phyloP scores from a whole-genome alignment of 2,113 vertebrate species.

The Aleadryas rufinucha region DNA sequence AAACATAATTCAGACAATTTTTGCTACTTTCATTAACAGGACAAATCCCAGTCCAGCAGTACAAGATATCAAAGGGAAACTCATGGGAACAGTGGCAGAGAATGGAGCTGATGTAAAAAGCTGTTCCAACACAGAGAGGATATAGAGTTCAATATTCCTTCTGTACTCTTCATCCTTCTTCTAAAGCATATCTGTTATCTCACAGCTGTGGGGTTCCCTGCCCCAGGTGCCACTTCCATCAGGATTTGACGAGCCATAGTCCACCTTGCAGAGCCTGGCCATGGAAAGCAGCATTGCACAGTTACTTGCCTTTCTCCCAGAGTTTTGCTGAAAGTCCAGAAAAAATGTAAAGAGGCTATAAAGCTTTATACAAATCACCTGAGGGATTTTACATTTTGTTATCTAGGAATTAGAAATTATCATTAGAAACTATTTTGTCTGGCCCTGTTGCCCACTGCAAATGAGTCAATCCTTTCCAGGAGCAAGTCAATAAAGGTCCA shows the following conservation, averaged over 20 bases:
- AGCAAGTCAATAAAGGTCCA: background rate
- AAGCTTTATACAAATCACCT: background rate
- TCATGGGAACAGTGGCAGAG: background rate
- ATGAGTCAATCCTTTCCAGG: background rate
- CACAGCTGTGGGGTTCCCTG: background rate
- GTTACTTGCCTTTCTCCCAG: background rate
- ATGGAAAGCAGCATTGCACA: rapidly evolving
- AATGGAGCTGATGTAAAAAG: background rate
- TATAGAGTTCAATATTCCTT: background rate
- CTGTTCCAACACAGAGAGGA: background rate
- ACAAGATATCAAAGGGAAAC: background rate
- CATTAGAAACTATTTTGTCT: background rate
- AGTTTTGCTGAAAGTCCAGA: background rate
- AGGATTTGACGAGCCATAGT: background rate
- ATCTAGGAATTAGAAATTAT: background rate
- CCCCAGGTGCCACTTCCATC: background rate
- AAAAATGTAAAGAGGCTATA: background rate
- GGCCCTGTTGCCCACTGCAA: background rate
- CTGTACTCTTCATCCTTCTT: background rate
- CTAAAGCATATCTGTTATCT: background rate
- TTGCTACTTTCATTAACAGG: background rate
- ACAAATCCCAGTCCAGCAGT: background rate
- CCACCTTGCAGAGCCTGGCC: background rate
- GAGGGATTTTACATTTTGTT: background rate
- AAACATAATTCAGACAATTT: background rate